Conservation (phyloP, 2,888 invertebrate genomes). For the Drosophila helvetica region DNA sequence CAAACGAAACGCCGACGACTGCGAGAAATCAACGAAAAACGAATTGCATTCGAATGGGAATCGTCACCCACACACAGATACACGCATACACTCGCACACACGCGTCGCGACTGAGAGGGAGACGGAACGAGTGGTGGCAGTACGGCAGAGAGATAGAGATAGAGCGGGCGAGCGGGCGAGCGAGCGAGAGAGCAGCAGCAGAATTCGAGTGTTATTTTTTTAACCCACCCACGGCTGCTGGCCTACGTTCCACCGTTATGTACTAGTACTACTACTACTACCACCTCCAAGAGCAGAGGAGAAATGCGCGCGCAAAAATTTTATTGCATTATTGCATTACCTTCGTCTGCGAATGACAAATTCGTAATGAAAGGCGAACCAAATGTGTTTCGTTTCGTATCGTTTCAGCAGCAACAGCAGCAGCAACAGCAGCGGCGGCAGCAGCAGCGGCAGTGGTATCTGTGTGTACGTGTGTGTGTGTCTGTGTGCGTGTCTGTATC, state of each 20-base stretch:
- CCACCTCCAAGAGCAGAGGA: slow-evolving; percentile 31
- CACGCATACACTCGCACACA: slow-evolving; percentile 27
- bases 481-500: slow-evolving; percentile 51
- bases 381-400: slow-evolving; percentile 75
- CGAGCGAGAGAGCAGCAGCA: no score
- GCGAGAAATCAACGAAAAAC: slow-evolving; percentile 79
- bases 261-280: neutral
- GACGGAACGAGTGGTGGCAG: slow-evolving; percentile 15
- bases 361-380: slow-evolving; percentile 82
- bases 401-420: slow-evolving; percentile 52
- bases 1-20: slow-evolving; percentile 47
- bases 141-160: neutral
- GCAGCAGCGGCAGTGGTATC: slow-evolving; percentile 37
- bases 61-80: slow-evolving; percentile 63
- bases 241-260: slow-evolving; percentile 50
- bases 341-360: slow-evolving; percentile 83
- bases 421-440: slow-evolving; percentile 9
- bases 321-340: slow-evolving; percentile 83
- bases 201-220: slow-evolving; percentile 66
- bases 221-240: slow-evolving; percentile 65
- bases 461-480: slow-evolving; percentile 22
- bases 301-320: slow-evolving; percentile 79
- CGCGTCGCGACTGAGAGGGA: slow-evolving; percentile 41
- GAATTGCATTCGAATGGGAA: slow-evolving; percentile 79
- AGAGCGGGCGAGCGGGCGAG: slow-evolving; percentile 4